These are phyloP conservation scores for Verasper variegatus DNA, from an alignment of 2,113 vertebrate genomes.

Conservation along the genomic window DNA sequence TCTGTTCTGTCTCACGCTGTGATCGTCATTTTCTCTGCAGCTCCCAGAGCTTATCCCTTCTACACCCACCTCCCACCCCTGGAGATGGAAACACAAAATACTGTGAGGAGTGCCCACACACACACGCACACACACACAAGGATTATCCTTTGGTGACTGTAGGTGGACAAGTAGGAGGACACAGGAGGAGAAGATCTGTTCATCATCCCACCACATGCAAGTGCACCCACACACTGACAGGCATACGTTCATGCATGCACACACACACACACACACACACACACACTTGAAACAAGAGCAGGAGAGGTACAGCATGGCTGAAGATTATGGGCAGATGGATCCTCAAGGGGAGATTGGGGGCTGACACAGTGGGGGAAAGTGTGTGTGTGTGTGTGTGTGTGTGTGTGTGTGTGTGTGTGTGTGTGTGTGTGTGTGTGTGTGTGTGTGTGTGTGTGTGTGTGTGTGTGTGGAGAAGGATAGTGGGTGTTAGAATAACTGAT, in stretches of 20 bases:
- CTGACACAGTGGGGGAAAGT: slow-evolving; percentile 38
- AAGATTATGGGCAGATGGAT: slow-evolving; percentile 73
- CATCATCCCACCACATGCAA: slow-evolving; percentile 48
- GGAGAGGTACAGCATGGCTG: slow-evolving; percentile 45
- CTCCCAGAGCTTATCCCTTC: slow-evolving; percentile 15
- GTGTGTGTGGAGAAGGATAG: not conserved
- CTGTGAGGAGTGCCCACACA: not conserved
- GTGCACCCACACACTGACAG: slow-evolving; percentile 38
- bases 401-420: slow-evolving; percentile 5
- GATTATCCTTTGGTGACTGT: slow-evolving; percentile 36
- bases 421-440: slow-evolving; percentile 17
- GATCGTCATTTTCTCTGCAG: slow-evolving; percentile 50
- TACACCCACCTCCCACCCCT: slow-evolving; percentile 42
- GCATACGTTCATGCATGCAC: slow-evolving; percentile 3
- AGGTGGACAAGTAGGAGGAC: slow-evolving; percentile 64
- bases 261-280: slow-evolving; percentile 37
- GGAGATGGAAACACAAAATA: slow-evolving; percentile 30
- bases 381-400: slow-evolving; percentile 17
- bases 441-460: slow-evolving; percentile 8
- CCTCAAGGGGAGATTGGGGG: slow-evolving; percentile 56
- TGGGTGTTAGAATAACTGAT: slow-evolving; percentile 30
- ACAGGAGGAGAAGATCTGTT: slow-evolving; percentile 46
- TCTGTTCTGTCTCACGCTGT: slow-evolving; percentile 35
- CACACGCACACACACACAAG: slow-evolving; percentile 2
- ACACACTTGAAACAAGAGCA: slow-evolving; percentile 14